Evolutionary conservation across 1,140 invertebrate genomes (phyloP).

Genomic region (Triops cancriformis): DNA sequence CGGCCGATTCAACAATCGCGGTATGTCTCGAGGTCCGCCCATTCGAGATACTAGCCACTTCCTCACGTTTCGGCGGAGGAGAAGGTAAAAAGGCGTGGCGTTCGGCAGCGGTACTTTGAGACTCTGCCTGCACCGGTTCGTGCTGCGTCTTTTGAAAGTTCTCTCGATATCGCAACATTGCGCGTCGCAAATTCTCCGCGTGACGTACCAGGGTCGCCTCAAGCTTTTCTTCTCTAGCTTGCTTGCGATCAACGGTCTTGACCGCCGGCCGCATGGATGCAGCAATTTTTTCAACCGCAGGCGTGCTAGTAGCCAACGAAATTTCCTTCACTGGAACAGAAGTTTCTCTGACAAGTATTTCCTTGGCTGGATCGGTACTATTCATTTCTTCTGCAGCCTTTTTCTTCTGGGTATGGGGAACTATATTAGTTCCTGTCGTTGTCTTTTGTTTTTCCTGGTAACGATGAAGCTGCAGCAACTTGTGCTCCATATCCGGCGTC

Average conservation of each 20-base stretch:
- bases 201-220: slow-evolving; percentile 66
- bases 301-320: not conserved
- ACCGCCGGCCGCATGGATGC: slow-evolving; percentile 30
- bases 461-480: slow-evolving; percentile 73
- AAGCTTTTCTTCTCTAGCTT: slow-evolving; percentile 44
- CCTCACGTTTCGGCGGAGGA: slow-evolving; percentile 17
- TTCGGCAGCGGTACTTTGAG: not conserved
- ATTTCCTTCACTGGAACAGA: slow-evolving; percentile 13
- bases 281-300: slow-evolving; percentile 25
- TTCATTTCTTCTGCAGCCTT: not conserved
- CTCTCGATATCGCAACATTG: slow-evolving; percentile 81
- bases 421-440: not conserved
- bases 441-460: slow-evolving; percentile 73
- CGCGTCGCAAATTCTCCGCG: slow-evolving; percentile 86
- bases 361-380: not conserved
- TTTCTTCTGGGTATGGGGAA: not conserved
- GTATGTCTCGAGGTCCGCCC: slow-evolving; percentile 44
- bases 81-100: not conserved
- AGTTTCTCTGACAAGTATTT: not conserved
- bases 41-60: slow-evolving; percentile 46
- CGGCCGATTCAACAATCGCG: slow-evolving; percentile 39
- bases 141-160: slow-evolving; percentile 84
- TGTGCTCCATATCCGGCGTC: slow-evolving; percentile 87
- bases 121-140: slow-evolving; percentile 67
- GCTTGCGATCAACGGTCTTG: slow-evolving; percentile 39